phyloP scores from a whole-genome alignment of 23 tunicate genomes.

The Ascidia mentula region DNA sequence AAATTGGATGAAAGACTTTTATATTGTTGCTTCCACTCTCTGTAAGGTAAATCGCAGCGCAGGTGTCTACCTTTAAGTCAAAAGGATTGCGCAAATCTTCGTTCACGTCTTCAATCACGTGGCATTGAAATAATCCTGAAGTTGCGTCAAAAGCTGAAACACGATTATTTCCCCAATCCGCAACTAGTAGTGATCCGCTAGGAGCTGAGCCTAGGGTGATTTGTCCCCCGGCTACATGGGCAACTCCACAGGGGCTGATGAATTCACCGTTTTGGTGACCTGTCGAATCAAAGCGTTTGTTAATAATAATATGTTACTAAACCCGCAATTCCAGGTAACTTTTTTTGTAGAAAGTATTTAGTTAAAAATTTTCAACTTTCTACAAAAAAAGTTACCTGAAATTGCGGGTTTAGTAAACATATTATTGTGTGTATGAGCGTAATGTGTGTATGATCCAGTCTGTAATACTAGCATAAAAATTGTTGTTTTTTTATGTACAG shows the following conservation, averaged over 20 bases:
- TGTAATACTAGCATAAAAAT: too few species aligned
- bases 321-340: too few species aligned
- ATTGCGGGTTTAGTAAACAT: too few species aligned
- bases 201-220: slow-evolving; percentile 15
- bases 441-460: too few species aligned
- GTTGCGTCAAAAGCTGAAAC: slow-evolving; percentile 45
- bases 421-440: too few species aligned
- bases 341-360: too few species aligned
- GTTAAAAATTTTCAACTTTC: too few species aligned
- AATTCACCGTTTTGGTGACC: slow-evolving; percentile 43
- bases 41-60: slow-evolving; percentile 32
- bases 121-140: slow-evolving; percentile 40
- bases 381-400: too few species aligned
- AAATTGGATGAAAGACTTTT: slow-evolving; percentile 27
- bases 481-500: too few species aligned
- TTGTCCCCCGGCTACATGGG: slow-evolving; percentile 28
- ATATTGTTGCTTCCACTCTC: slow-evolving; percentile 54
- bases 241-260: slow-evolving; percentile 50
- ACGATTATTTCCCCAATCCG: slow-evolving; percentile 70
- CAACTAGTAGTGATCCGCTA: slow-evolving; percentile 31
- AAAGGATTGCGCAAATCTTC: slow-evolving; percentile 24
- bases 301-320: too few species aligned
- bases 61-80: slow-evolving; percentile 33
- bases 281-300: too few species aligned
- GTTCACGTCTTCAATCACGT: slow-evolving; percentile 18